These are phyloP conservation scores for Synaphobranchus kaupii DNA, from an alignment of 2,797 vertebrate genomes.

Conservation along the genomic window DNA sequence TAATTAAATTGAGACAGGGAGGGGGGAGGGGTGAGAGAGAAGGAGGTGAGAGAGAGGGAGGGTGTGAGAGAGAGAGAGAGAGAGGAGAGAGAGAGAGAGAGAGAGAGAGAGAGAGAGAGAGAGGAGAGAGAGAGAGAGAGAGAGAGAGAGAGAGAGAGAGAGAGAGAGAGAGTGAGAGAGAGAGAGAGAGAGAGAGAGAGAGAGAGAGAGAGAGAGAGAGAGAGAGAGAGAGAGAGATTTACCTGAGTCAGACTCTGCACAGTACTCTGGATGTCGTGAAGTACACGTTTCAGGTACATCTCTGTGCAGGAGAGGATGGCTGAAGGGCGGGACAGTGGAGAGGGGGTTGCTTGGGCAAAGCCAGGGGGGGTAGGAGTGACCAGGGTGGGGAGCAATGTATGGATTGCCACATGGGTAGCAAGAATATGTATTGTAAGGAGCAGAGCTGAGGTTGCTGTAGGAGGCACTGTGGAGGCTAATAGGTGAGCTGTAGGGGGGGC, in stretches of 20 bases:
- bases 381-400: constrained; percentile 1
- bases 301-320: constrained; percentile 75
- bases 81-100: neutral
- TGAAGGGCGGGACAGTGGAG: constrained; percentile 9
- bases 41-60: too few species aligned
- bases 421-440: neutral
- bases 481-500: neutral
- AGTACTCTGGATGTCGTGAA: constrained; percentile 89
- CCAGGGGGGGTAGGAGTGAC: constrained; percentile 2
- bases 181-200: neutral
- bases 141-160: neutral
- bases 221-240: constrained; percentile 35
- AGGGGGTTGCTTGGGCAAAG: neutral
- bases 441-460: constrained; percentile 21
- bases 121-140: neutral
- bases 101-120: too few species aligned
- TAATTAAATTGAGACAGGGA: too few species aligned
- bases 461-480: constrained; percentile 14
- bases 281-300: constrained; percentile 90
- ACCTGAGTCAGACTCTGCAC: constrained; percentile 90
- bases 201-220: neutral
- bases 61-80: too few species aligned
- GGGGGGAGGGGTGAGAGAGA: too few species aligned
- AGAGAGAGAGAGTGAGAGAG: neutral
- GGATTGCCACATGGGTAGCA: neutral